Percentiles rank a stretch among this genome's conserved stretches.
Conservation (phyloP, 1,140 invertebrate species). For the Cydia pomonella region DNA sequence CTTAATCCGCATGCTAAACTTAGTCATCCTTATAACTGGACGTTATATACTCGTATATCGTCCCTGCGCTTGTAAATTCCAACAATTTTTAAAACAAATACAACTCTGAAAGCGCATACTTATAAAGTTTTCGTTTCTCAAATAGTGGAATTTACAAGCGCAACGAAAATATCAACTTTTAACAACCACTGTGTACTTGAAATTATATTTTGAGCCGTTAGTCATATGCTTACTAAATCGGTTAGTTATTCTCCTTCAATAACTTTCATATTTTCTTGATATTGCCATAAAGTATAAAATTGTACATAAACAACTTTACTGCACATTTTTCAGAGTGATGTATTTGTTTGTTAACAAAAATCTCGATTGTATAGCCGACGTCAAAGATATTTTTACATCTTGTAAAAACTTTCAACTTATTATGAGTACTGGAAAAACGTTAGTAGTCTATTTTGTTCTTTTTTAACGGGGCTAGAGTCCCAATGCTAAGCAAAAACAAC, state of each 20-base stretch:
- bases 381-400: neutral
- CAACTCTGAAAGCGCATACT: no score
- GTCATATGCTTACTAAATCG: constrained; percentile 43
- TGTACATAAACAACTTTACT: constrained; percentile 26
- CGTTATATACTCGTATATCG: neutral
- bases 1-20: constrained; percentile 3
- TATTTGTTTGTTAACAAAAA: constrained; percentile 14
- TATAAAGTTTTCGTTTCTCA: no score
- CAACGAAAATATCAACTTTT: neutral
- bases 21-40: neutral
- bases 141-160: no score
- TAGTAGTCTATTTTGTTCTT: no score
- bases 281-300: neutral
- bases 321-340: constrained; percentile 17
- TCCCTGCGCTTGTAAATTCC: neutral
- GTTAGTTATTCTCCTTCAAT: constrained; percentile 30
- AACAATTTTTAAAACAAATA: no score
- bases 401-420: no score
- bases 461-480: no score
- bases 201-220: constrained; percentile 52
- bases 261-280: constrained; percentile 26
- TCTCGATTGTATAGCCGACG: neutral
- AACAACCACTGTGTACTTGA: constrained; percentile 35
- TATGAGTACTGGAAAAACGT: no score
- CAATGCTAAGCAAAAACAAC: no score